Base-by-base conservation (phyloP, 2,888 invertebrate genomes). In the Carcina quercana region DNA sequence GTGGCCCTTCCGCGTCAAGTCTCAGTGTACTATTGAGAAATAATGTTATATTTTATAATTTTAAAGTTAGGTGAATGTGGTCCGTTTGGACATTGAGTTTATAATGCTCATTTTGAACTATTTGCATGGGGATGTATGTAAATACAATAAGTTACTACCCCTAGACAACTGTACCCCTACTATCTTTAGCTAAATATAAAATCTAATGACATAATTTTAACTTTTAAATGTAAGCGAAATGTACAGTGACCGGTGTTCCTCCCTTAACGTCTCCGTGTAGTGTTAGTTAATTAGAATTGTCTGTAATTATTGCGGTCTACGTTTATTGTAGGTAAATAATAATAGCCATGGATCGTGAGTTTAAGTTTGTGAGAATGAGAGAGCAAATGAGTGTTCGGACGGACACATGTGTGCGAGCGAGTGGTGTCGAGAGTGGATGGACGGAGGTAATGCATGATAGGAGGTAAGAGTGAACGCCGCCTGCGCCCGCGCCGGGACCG, bases 201-300 rank as follows among this genome's bases (percentile, higher is more conserved):
- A 68, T n/a, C 59, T 62, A 71, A 63, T 61, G 61, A 62, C 61
- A 56, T 65, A 53, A 51, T 47, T 52, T 52, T 47, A 53, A 60
- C 46, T 60, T 42, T 62, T 72, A 66, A 64, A 57, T 55, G 54
- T 68, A 71, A 73, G 68, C 50, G 59, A 73, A 67, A 45, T 79
- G 80, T 83, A 82, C 80, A 82, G 79, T 75, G 72, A 78, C 72
- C 64, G 76, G 79, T 78, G 82, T 80, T 80, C 80, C 80, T 82
- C 74, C 79, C 73, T 70, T 72, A 71, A 71, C 60, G 66, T 79
- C 73, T 76, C 79, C 68, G 59, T 66, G 74, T 79, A 78, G 75
- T 57, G 60, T 60, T 80, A 80, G 79, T 59, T 61, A 58, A 56
- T 54, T 66, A 71, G 65, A 50, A 42, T n/a, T n/a, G 63, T 66